Evolutionary conservation across 1,140 invertebrate species (phyloP).

Genomic region (Elysia chlorotica): DNA sequence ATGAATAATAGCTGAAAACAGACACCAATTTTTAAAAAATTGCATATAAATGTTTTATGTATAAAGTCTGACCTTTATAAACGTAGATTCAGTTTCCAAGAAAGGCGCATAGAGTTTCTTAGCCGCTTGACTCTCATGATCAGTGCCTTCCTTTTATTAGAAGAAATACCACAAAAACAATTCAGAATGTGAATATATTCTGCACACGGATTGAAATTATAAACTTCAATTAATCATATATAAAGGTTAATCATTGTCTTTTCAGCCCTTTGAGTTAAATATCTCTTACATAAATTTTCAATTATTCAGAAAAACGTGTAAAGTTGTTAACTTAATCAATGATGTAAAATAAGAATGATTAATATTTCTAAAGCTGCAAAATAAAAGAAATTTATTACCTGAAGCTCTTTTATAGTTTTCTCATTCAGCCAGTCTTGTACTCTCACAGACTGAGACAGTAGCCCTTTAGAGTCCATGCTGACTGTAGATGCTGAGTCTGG

Average conservation of each 20-base stretch:
- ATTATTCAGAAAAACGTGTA: no score
- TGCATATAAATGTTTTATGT: neutral
- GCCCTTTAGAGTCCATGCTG: slow-evolving; percentile 26
- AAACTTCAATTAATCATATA: no score
- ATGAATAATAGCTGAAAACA: neutral
- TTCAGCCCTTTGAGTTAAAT: no score
- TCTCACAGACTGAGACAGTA: slow-evolving; percentile 35
- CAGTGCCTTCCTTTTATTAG: slow-evolving; percentile 43
- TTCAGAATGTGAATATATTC: no score
- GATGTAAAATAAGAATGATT: no score
- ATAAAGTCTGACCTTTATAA: slow-evolving; percentile 42
- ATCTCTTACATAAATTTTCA: no score
- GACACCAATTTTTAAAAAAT: neutral
- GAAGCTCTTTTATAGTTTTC: slow-evolving; percentile 38
- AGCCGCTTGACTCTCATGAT: slow-evolving; percentile 43
- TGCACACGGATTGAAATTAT: no score
- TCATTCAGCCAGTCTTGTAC: slow-evolving; percentile 43
- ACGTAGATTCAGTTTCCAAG: slow-evolving; percentile 47
- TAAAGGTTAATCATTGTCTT: no score
- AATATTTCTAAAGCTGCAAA: no score
- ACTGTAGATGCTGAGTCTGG: neutral
- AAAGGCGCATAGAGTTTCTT: slow-evolving; percentile 45
- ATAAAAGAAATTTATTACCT: no score
- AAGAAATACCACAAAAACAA: no score
- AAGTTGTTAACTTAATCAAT: no score